Base-by-base conservation (phyloP, 2,113 vertebrate species). In the Rhombomys opimus region DNA sequence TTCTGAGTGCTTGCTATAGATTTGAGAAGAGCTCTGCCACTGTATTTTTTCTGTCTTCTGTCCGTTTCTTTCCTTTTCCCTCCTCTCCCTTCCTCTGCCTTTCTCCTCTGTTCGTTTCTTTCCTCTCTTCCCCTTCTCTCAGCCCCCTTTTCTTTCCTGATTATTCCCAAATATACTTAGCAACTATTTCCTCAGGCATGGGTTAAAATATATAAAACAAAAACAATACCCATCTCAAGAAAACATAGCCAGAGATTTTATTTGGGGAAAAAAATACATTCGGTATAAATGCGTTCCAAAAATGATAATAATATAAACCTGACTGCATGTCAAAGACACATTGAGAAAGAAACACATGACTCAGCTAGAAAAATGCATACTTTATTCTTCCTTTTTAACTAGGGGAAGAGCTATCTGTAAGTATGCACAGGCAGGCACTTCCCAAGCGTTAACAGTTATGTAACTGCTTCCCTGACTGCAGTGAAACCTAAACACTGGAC, bases 381-480 rank as follows among this genome's bases (percentile, higher is more conserved):
- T 96, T 91, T 90, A 81, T n/a, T 32, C 57, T 93, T 95, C 88
- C 80, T 89, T 97, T 90, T 75, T 80, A 68, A 94, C 87, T 89
- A 91, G 57, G 61, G 63, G 82, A 73, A 80, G 50, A 87, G 59
- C 50, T 91, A 67, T 89, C 57, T 91, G 12, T 72, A 75, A 94
- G 46, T 13, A 68, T 72, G n/a, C 75, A 80, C 23, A 75, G 23
- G 86, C 27, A 41, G 41, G 18, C 73, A 38, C 27, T 91, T 81
- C 76, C 7, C 5, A 3, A 81, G 75, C 35, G 57, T 20, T 50
- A 11, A 23, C 61, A 30, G 72, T 89, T 92, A 27, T 2, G 2
- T 61, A 73, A 59, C 67, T 20, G 18, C 52, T 38, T 57, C 2
- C 85, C 52, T 17, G 88, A 11, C 27, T 70, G 0, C 35, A 59